Evolutionary conservation across 2,888 invertebrate species (phyloP).

Genomic region (Tridacna gigas): DNA sequence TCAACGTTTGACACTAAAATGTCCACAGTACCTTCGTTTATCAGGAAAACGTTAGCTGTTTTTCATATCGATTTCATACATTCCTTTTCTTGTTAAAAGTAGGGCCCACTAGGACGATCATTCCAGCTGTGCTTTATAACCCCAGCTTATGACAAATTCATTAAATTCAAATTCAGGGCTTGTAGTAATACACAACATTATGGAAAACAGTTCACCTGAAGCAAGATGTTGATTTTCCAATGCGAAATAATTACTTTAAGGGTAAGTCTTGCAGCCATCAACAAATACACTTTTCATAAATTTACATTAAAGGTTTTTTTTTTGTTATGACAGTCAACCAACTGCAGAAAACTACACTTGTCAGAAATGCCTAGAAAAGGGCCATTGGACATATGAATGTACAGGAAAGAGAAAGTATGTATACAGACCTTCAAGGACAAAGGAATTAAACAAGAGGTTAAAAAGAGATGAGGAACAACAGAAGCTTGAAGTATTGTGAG

Average conservation of each 20-base stretch:
- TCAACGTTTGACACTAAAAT: not conserved
- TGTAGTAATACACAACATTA: too few relatives aligned
- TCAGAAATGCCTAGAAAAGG: slow-evolving; percentile 96
- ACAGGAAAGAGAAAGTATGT: slow-evolving; percentile 95
- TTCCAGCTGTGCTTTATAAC: too few relatives aligned
- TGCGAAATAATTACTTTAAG: too few relatives aligned
- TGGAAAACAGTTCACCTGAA: too few relatives aligned
- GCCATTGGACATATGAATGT: slow-evolving; percentile 98
- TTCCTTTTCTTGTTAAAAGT: too few relatives aligned
- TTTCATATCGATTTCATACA: not conserved
- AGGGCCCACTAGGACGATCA: too few relatives aligned
- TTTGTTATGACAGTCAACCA: slow-evolving; percentile 67
- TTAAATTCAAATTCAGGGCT: too few relatives aligned
- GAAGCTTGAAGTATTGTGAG: slow-evolving; percentile 80
- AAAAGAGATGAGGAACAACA: slow-evolving; percentile 86
- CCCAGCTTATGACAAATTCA: too few relatives aligned
- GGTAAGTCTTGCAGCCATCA: not conserved
- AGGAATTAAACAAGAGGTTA: slow-evolving; percentile 90
- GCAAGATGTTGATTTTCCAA: too few relatives aligned
- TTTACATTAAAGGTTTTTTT: not conserved
- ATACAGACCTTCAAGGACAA: slow-evolving; percentile 93
- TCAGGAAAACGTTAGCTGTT: slow-evolving; percentile 7
- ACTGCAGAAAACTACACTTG: slow-evolving; percentile 87
- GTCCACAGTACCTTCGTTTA: slow-evolving; percentile 1
- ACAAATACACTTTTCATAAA: not conserved